Conservation (phyloP, 2,113 vertebrate genomes). For the Prunella himalayana region DNA sequence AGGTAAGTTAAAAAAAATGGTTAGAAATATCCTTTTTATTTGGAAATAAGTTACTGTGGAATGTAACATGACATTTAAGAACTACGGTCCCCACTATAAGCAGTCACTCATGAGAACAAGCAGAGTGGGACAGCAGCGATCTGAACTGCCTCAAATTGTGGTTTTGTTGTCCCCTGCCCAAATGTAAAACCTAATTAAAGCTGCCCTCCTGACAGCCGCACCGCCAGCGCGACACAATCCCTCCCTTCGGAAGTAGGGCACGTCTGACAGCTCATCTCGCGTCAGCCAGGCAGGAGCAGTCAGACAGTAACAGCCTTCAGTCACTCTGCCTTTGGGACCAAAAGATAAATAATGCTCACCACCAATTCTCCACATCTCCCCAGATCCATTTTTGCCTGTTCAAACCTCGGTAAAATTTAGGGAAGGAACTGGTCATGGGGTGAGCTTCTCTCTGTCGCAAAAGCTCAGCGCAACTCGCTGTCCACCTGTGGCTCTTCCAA, state of each 20-base stretch:
- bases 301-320: conserved; percentile 10
- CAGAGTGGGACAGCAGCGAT: not conserved
- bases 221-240: not conserved
- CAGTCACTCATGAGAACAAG: not conserved
- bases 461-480: not conserved
- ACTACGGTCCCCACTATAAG: accelerated
- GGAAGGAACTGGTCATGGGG: not conserved
- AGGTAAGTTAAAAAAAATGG: not conserved
- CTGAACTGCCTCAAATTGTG: not conserved
- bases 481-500: not conserved
- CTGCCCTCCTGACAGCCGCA: not conserved
- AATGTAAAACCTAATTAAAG: conserved; percentile 9
- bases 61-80: not conserved
- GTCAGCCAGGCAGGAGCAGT: not conserved
- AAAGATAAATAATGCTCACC: not conserved
- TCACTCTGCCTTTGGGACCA: not conserved
- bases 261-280: not conserved
- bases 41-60: not conserved
- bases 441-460: accelerated
- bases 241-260: conserved; percentile 28
- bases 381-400: not conserved
- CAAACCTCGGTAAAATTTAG: not conserved
- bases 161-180: not conserved
- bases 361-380: not conserved
- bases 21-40: not conserved